These are phyloP conservation scores for Operophtera brumata DNA, from an alignment of 2,888 invertebrate genomes.

Conservation along the genomic window DNA sequence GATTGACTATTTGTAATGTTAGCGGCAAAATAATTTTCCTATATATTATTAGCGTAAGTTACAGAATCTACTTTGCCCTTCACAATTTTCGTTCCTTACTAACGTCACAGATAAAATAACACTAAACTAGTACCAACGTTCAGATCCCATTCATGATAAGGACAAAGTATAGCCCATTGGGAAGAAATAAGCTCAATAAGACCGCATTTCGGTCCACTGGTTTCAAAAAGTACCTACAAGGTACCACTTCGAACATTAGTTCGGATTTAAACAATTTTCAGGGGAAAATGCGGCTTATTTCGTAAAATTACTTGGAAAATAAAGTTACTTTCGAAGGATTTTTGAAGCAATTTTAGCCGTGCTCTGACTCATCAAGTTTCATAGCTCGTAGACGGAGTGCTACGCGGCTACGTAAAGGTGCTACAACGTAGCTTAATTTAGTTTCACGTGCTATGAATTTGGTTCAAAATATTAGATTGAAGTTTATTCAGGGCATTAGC, in stretches of 20 bases:
- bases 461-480: slow-evolving; percentile 3
- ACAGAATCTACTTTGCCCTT: neutral
- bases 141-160: slow-evolving; percentile 21
- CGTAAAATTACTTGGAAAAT: slow-evolving; percentile 13
- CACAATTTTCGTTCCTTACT: slow-evolving; percentile 7
- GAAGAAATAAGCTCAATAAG: slow-evolving; percentile 17
- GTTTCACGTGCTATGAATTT: slow-evolving; percentile 12
- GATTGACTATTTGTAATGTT: neutral
- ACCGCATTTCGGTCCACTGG: slow-evolving; percentile 11
- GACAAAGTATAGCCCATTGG: slow-evolving; percentile 16
- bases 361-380: slow-evolving; percentile 20
- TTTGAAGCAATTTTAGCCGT: slow-evolving; percentile 20
- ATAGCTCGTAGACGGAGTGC: slow-evolving; percentile 15
- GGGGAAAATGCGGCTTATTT: slow-evolving; percentile 14
- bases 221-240: slow-evolving; percentile 7
- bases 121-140: too few species aligned
- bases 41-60: too few species aligned
- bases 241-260: slow-evolving; percentile 9
- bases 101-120: too few species aligned
- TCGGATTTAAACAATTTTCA: slow-evolving; percentile 20
- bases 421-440: slow-evolving; percentile 28
- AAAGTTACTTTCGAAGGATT: slow-evolving; percentile 17
- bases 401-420: slow-evolving; percentile 20
- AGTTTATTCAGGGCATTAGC: neutral
- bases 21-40: too few species aligned